phyloP scores from a whole-genome alignment of 2,797 vertebrate species.

The Aythya fuligula region DNA sequence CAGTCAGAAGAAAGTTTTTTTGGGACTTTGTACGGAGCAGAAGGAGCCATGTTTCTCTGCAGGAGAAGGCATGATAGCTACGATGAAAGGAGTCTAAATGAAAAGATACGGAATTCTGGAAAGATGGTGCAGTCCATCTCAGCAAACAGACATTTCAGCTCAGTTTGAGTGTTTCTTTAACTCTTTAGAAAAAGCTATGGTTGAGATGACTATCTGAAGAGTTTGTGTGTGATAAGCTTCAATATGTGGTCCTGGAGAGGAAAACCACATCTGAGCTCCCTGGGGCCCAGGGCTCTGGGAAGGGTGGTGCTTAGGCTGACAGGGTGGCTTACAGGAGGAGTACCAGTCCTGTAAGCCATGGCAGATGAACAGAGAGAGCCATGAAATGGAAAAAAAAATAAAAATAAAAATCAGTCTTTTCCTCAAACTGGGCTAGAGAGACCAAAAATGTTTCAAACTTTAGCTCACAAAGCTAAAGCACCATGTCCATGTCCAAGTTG shows the following conservation, averaged over 20 bases:
- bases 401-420: background rate
- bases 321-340: background rate
- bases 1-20: background rate
- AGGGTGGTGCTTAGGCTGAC: background rate
- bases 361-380: background rate
- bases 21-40: background rate
- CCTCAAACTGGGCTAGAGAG: background rate
- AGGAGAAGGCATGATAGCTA: background rate
- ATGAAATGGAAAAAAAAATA: background rate
- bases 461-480: background rate
- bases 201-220: background rate
- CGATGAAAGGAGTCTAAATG: background rate
- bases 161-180: background rate
- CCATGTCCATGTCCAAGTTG: background rate
- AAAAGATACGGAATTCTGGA: background rate
- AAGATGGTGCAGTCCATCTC: background rate
- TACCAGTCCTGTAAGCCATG: background rate
- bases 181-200: background rate
- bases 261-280: background rate
- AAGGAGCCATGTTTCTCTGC: background rate
- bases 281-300: background rate
- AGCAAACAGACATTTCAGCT: background rate
- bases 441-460: background rate
- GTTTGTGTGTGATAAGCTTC: background rate
- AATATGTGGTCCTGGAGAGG: background rate